Evolutionary conservation across 2,113 vertebrate species (phyloP).

Genomic region (Ancistrus triradiatus): DNA sequence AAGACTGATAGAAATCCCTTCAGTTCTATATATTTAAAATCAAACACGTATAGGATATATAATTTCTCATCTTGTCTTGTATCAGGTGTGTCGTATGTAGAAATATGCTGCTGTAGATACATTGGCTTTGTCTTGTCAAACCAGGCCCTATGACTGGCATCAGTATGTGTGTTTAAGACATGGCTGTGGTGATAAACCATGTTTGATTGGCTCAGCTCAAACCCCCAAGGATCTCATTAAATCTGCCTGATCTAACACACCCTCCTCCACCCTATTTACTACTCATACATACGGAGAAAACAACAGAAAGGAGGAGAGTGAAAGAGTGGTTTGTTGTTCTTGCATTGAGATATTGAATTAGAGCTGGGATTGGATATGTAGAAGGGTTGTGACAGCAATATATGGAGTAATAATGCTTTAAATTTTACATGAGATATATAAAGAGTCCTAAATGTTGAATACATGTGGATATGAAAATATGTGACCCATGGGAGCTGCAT

Average conservation of each 20-base stretch:
- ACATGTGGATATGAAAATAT: too few relatives aligned
- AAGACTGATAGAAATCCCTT: too few relatives aligned
- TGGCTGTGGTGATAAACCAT: slow-evolving; percentile 28
- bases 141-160: slow-evolving; percentile 49
- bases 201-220: slow-evolving; percentile 56
- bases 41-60: too few relatives aligned
- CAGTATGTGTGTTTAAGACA: slow-evolving; percentile 53
- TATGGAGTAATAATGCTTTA: too few relatives aligned
- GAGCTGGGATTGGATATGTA: slow-evolving; percentile 6
- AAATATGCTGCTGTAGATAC: neutral
- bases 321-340: slow-evolving; percentile 6
- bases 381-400: slow-evolving; percentile 1
- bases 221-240: slow-evolving; percentile 71
- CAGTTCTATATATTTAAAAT: too few relatives aligned
- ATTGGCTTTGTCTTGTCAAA: slow-evolving; percentile 23
- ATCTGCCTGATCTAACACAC: slow-evolving; percentile 54
- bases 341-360: neutral
- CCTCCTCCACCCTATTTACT: slow-evolving; percentile 45
- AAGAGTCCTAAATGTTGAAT: too few relatives aligned
- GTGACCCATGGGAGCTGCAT: too few relatives aligned
- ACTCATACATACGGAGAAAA: slow-evolving; percentile 12
- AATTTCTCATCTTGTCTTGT: too few relatives aligned
- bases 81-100: too few relatives aligned
- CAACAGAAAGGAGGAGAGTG: slow-evolving; percentile 13
- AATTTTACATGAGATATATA: too few relatives aligned